Evolutionary conservation across 2,888 invertebrate species (phyloP).

Genomic region (Chalcosyrphus nemorum): DNA sequence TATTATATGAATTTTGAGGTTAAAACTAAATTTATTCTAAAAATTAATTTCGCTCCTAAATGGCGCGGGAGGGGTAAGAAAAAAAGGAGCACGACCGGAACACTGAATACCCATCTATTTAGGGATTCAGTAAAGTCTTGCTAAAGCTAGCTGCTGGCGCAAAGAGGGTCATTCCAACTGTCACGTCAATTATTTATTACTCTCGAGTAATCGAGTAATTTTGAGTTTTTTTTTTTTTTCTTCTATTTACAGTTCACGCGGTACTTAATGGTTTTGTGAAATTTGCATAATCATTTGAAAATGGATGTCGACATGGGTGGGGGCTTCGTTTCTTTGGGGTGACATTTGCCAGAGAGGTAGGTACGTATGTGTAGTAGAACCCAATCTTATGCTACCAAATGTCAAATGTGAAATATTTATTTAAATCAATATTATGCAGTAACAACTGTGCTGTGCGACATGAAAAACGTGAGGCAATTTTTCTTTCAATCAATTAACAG

Average conservation of each 20-base stretch:
- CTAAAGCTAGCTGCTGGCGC: background rate
- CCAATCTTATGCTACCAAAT: conserved; percentile 6
- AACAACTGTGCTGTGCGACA: background rate
- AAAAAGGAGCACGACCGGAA: conserved; percentile 15
- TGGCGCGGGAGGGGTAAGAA: background rate
- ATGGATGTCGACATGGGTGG: conserved; percentile 18
- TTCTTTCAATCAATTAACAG: conserved; percentile 1
- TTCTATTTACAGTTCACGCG: background rate
- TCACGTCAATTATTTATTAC: conserved; percentile 58
- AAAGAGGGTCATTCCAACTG: conserved; percentile 53
- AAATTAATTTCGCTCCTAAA: conserved; percentile 31
- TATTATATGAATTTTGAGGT: conserved; percentile 47
- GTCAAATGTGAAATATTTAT: conserved; percentile 10
- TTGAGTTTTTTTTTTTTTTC: conserved; percentile 6
- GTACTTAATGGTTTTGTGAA: conserved; percentile 16
- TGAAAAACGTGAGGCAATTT: background rate
- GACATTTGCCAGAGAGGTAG: background rate
- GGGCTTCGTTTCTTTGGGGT: background rate
- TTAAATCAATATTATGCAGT: conserved; percentile 27
- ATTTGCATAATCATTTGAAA: conserved; percentile 52
- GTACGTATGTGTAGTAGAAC: background rate
- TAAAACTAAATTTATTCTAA: conserved; percentile 48
- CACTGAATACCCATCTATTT: conserved; percentile 11
- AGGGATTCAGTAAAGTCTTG: conserved; percentile 32
- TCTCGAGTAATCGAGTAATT: conserved; percentile 38